Conservation (phyloP, 2,113 vertebrate species). For the Cebidichthys violaceus region DNA sequence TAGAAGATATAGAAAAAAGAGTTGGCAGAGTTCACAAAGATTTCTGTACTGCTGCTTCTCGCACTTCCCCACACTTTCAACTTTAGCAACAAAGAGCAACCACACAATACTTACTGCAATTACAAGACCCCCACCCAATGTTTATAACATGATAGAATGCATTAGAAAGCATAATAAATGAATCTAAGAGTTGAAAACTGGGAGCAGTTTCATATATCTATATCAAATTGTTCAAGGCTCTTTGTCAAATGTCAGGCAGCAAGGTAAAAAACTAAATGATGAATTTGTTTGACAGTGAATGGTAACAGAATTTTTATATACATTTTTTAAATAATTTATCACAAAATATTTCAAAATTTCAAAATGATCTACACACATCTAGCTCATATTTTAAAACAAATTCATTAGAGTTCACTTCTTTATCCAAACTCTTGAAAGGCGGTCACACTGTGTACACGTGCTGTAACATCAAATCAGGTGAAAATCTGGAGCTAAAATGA, state of each 20-base stretch:
- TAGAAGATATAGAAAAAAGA: neutral
- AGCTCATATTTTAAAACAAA: neutral
- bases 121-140: neutral
- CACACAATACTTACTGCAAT: neutral
- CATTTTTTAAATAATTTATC: neutral
- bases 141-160: neutral
- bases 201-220: neutral
- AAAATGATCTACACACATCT: constrained; percentile 1
- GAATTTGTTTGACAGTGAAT: neutral
- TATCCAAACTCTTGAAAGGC: constrained; percentile 18
- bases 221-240: neutral
- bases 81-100: neutral
- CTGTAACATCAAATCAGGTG: constrained; percentile 54
- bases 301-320: neutral
- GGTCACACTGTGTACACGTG: neutral
- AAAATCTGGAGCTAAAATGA: constrained; percentile 48
- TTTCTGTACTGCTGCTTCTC: constrained; percentile 13
- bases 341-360: constrained; percentile 20
- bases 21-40: neutral
- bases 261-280: constrained; percentile 8
- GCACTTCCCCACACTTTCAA: neutral
- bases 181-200: neutral
- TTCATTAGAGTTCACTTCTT: constrained; percentile 9
- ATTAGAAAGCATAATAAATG: neutral
- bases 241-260: neutral